Conservation (phyloP, 2,888 invertebrate species). For the Helleia helle region DNA sequence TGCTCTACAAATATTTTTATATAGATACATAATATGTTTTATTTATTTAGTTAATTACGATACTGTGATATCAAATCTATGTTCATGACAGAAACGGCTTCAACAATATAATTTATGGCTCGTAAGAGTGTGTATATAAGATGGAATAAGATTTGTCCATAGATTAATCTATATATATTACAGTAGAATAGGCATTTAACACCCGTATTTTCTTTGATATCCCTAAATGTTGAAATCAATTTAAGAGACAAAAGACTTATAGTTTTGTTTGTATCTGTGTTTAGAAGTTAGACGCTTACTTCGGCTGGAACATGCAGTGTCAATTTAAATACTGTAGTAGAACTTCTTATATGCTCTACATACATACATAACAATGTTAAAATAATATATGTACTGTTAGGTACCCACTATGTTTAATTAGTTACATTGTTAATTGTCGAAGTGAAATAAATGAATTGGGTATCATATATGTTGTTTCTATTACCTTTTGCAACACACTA, state of each 20-base stretch:
- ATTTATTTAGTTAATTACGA: slow-evolving; percentile 33
- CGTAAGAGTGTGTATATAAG: slow-evolving; percentile 8
- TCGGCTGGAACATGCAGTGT: slow-evolving; percentile 47
- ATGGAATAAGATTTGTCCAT: slow-evolving; percentile 41
- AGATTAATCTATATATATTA: slow-evolving; percentile 26
- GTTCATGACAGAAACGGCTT: slow-evolving; percentile 20
- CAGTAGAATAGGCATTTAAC: background rate
- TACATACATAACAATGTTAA: slow-evolving; percentile 52
- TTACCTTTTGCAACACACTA: slow-evolving; percentile 21
- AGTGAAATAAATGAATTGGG: slow-evolving; percentile 52
- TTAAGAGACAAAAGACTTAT: slow-evolving; percentile 55
- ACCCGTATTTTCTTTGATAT: slow-evolving; percentile 2
- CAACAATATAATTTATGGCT: slow-evolving; percentile 22
- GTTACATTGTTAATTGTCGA: slow-evolving; percentile 54
- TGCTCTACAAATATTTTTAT: slow-evolving; percentile 29
- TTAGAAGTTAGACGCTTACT: slow-evolving; percentile 15
- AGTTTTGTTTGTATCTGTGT: slow-evolving; percentile 24
- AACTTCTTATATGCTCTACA: slow-evolving; percentile 41
- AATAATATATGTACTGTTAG: slow-evolving; percentile 32
- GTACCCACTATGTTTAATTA: slow-evolving; percentile 41
- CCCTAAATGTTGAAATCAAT: slow-evolving; percentile 12
- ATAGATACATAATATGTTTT: slow-evolving; percentile 27
- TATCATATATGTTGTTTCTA: slow-evolving; percentile 32
- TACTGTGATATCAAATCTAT: slow-evolving; percentile 52
- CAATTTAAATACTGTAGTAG: slow-evolving; percentile 29